These are phyloP conservation scores for Leptestheria dahalacensis DNA, from an alignment of 1,140 invertebrate genomes.

Conservation along the genomic window DNA sequence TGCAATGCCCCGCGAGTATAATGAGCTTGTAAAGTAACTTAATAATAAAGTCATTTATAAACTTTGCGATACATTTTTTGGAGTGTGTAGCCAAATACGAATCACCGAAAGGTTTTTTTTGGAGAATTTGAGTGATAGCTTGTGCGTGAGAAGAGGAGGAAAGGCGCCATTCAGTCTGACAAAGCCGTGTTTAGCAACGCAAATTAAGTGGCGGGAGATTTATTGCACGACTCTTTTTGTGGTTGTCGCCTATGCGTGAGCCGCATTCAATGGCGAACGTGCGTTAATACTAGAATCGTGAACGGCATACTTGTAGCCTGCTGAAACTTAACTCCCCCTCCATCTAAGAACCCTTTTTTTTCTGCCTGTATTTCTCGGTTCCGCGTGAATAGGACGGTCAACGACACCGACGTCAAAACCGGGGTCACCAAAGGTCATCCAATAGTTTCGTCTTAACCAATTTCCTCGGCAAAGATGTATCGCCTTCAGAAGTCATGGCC, in stretches of 20 bases:
- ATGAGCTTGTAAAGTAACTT: no score
- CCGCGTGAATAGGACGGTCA: background rate
- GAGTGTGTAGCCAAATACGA: no score
- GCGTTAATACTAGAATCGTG: background rate
- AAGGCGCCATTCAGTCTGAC: background rate
- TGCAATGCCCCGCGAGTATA: no score
- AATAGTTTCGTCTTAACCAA: background rate
- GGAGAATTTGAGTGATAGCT: no score
- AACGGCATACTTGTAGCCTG: background rate
- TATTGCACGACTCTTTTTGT: background rate
- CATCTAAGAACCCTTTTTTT: background rate
- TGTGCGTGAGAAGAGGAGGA: background rate
- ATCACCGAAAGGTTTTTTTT: no score
- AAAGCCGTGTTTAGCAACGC: background rate
- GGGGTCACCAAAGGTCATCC: background rate
- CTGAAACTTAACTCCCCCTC: background rate
- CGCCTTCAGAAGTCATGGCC: background rate
- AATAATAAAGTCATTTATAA: no score
- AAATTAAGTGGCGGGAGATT: background rate
- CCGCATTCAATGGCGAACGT: background rate
- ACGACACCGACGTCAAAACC: background rate
- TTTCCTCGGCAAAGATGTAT: background rate
- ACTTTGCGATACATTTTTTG: no score
- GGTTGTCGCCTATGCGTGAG: background rate
- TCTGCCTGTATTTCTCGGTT: background rate